Evolutionary conservation across 2,113 vertebrate genomes (phyloP).

Genomic region (Formicarius rufipectus): DNA sequence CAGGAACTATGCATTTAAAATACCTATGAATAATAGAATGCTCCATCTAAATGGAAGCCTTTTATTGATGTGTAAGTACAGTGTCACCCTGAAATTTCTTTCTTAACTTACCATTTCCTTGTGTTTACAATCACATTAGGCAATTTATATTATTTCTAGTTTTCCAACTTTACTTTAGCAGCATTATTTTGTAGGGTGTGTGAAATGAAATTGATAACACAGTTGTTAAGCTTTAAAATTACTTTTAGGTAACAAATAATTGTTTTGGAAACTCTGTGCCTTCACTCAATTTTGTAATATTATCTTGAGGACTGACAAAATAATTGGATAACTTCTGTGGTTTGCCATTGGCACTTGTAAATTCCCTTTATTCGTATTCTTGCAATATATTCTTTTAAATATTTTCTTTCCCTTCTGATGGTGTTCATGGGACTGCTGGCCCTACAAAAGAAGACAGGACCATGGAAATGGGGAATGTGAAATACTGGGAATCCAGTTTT

Average conservation of each 20-base stretch:
- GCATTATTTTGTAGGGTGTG: background rate
- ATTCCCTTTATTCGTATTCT: background rate
- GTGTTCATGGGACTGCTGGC: background rate
- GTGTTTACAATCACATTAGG: background rate
- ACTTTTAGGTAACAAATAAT: slow-evolving; percentile 26
- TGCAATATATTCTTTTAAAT: background rate
- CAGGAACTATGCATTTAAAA: slow-evolving; percentile 62
- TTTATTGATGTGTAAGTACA: slow-evolving; percentile 53
- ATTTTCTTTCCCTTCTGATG: background rate
- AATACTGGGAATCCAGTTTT: background rate
- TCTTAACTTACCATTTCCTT: background rate
- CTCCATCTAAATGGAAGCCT: slow-evolving; percentile 26
- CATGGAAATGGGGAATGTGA: background rate
- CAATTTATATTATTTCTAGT: background rate
- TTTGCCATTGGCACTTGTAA: background rate
- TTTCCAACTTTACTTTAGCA: background rate
- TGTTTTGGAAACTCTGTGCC: background rate
- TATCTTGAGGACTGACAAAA: background rate
- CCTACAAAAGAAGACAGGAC: background rate
- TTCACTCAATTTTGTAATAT: background rate
- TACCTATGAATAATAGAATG: slow-evolving; percentile 61
- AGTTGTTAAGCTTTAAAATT: slow-evolving; percentile 24
- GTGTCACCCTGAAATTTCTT: slow-evolving; percentile 60
- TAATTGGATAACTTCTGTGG: background rate
- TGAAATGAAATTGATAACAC: background rate